Evolutionary conservation across 2,113 vertebrate species (phyloP), one percentile per base, ranked within the genome.

Genomic region (Tachycineta bicolor): DNA sequence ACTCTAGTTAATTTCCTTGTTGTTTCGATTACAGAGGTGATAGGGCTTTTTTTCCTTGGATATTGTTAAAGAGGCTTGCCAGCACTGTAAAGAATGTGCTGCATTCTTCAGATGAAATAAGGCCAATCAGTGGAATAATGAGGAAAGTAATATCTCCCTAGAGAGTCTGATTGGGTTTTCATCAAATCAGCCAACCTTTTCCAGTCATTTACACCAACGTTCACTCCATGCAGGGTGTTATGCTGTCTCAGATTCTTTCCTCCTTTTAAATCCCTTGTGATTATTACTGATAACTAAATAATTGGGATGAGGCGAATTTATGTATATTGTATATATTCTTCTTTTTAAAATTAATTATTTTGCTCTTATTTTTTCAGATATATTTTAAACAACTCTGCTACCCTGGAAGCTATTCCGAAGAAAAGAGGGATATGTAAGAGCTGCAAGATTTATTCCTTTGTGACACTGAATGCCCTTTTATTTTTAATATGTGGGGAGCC

Each of bases 41-140:
- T 97, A 94, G 96, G 84, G 97, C 78, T 94, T 97, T 98, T 97
- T 97, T 98, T 91, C 52, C 97, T 97, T 97, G 96, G 96, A 98
- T 97, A 98, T 98, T 98, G 97, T 97, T 97, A 97, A 97, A 98
- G 97, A 98, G 97, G 94, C 96, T 98, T 98, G 97, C 98, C 98
- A 97, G 97, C 96, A 95, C 97, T 94, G 91, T 97, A 96, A 98
- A 97, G 98, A 98, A 98, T 98, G 97, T 94, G 96, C 97, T 89
- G 97, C 97, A 98, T 98, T 98, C 98, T 98, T 98, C 98, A 98
- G 98, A 98, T 98, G 98, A 98, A 99, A 98, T 98, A 98, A 98
- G 98, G 98, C 98, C 98, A 98, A 98, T 99, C 98, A 99, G 98
- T 97, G 97, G 98, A 98, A 99, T 99, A 99, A 99, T 99, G 98